Evolutionary conservation across 1,140 invertebrate genomes (phyloP), one percentile per base, ranked within the genome.

Genomic region (Drosophila willistoni): DNA sequence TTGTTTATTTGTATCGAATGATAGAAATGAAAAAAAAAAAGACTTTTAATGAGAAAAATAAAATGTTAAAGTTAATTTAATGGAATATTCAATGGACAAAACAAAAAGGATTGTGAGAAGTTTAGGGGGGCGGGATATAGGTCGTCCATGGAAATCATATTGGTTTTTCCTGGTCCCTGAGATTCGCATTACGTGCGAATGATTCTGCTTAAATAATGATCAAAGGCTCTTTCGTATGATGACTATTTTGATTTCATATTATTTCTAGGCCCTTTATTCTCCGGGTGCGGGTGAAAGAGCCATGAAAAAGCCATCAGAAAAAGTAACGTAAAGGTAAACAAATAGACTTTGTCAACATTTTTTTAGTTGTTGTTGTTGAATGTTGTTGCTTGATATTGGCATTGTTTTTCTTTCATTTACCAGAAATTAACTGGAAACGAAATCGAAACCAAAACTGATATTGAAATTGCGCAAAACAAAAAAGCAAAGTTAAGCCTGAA

Each of bases 351-450:
- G 76, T 72, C 63, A 71, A 59, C 72, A 68, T 57, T 64, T 66
- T 41, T 64, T 34, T 71, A 25, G 36, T 39, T 13, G 12, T 39
- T 39, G 36, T 2, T 65, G 63, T 57, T 29, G 22, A 2, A 0
- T 25, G 22, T 10, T 65, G 63, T 59, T 29, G 22, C 2, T 25
- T 25, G 22, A 3, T 25, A 25, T 25, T 25, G 29, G 51, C 67
- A 67, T 73, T 81, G 70, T 83, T 77, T 61, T 64, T 82, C 47
- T 66, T 79, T 62, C 56, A 79, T 70, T 77, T 55, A 39, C 17
- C 57, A 6, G n/a, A 77, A 83, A 73, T 89, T 74, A 72, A 70
- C 73, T 83, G 54, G 56, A 69, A 77, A 51, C 64, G 79, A 77
- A 80, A 84, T 47, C 73, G 77, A 83, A 66, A 79, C 60, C 66